Percentiles rank a stretch among this genome's conserved stretches.
Evolutionary conservation across 2,113 vertebrate species (phyloP).

Genomic region (Oryzias celebensis): DNA sequence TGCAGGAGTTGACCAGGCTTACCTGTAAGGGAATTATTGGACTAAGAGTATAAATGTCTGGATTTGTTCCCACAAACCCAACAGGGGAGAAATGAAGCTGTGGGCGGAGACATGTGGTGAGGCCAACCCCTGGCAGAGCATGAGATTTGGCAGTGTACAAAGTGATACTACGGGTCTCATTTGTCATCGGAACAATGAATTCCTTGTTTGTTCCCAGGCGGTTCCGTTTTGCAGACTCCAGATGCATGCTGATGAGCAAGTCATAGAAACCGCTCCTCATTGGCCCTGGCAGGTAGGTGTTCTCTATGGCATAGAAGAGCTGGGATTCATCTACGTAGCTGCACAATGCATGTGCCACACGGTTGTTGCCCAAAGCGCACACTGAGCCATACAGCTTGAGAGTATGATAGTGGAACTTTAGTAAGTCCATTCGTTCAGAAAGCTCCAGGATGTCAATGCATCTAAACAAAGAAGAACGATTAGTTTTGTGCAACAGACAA

Average conservation of each 20-base stretch:
- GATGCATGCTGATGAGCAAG: slow-evolving; percentile 91
- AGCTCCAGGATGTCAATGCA: slow-evolving; percentile 94
- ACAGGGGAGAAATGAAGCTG: slow-evolving; percentile 86
- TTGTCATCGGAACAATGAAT: slow-evolving; percentile 91
- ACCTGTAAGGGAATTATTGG: slow-evolving; percentile 84
- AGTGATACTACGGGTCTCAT: slow-evolving; percentile 82
- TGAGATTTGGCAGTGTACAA: slow-evolving; percentile 79
- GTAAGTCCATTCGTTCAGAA: slow-evolving; percentile 83
- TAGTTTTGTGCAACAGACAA: not conserved
- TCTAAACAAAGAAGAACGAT: slow-evolving; percentile 57
- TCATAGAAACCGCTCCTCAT: slow-evolving; percentile 91
- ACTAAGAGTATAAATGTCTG: slow-evolving; percentile 81
- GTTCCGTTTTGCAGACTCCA: slow-evolving; percentile 91
- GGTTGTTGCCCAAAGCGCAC: slow-evolving; percentile 93
- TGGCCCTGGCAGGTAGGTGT: slow-evolving; percentile 85
- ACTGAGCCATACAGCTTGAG: slow-evolving; percentile 89
- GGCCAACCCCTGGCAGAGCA: slow-evolving; percentile 86
- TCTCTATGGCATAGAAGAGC: slow-evolving; percentile 89
- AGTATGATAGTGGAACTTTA: slow-evolving; percentile 90
- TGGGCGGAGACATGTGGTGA: slow-evolving; percentile 86
- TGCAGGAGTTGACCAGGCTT: slow-evolving; percentile 8
- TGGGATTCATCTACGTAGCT: slow-evolving; percentile 93
- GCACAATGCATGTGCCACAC: slow-evolving; percentile 90
- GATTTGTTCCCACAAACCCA: slow-evolving; percentile 81
- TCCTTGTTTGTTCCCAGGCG: slow-evolving; percentile 91